Evolutionary conservation across 1,140 invertebrate species (phyloP).

Genomic region (Drosophila melanogaster): Release_6_plus_ISO1_MT NT_033779.5:13380001-13380500

Average conservation of each 20-base stretch:
- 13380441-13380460: conserved; percentile 99
- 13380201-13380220: conserved; percentile 94
- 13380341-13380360: conserved; percentile 99
- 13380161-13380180: conserved; percentile 86
- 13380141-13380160: background rate
- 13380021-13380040: conserved; percentile 98
- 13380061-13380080: conserved; percentile 99
- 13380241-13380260: conserved; percentile 99
- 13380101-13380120: conserved; percentile 97
- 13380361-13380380: conserved; percentile 99
- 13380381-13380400: conserved; percentile 99
- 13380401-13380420: conserved; percentile 97
- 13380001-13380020: conserved; percentile 99
- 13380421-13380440: conserved; percentile 94
- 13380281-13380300: conserved; percentile 99
- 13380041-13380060: conserved; percentile 99
- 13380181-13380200: conserved; percentile 85
- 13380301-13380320: conserved; percentile 99
- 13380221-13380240: conserved; percentile 94
- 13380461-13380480: conserved; percentile 97
- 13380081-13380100: conserved; percentile 99
- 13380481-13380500: conserved; percentile 98
- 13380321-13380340: conserved; percentile 99
- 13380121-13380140: too few relatives aligned
- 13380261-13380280: conserved; percentile 99